phyloP scores from a whole-genome alignment of 2,888 invertebrate species.

The Steinernema hermaphroditum region DNA sequence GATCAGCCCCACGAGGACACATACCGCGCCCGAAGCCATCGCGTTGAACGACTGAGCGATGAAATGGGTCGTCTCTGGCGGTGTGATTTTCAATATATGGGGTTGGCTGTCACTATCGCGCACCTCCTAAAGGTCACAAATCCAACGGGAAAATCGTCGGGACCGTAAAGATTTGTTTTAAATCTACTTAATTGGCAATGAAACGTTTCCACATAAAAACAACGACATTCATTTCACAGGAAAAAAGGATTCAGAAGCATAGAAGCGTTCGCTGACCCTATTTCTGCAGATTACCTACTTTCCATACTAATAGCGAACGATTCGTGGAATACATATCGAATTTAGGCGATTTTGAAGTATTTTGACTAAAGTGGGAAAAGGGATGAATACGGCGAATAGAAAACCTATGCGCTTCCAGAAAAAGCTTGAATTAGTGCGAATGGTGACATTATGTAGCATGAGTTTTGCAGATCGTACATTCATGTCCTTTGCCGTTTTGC shows the following conservation, averaged over 20 bases:
- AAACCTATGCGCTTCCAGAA: too few relatives aligned
- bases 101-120: constrained; percentile 31
- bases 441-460: too few relatives aligned
- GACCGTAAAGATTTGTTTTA: constrained; percentile 29
- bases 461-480: too few relatives aligned
- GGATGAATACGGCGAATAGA: too few relatives aligned
- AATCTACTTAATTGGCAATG: constrained; percentile 22
- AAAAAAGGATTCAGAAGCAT: constrained; percentile 1
- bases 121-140: constrained; percentile 31
- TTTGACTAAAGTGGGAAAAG: too few relatives aligned
- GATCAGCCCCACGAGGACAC: constrained; percentile 27
- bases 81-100: constrained; percentile 31
- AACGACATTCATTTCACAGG: background rate
- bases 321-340: too few relatives aligned
- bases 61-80: constrained; percentile 26
- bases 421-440: too few relatives aligned
- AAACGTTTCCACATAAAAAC: constrained; percentile 1
- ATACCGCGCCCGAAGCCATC: constrained; percentile 29
- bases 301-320: too few relatives aligned
- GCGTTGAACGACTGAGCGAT: constrained; percentile 29
- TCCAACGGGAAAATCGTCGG: constrained; percentile 9
- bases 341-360: too few relatives aligned
- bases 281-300: background rate
- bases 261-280: background rate
- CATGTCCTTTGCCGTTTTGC: too few relatives aligned